These are phyloP conservation scores for Gulo gulo DNA, from an alignment of 2,113 vertebrate genomes.

Conservation along the genomic window DNA sequence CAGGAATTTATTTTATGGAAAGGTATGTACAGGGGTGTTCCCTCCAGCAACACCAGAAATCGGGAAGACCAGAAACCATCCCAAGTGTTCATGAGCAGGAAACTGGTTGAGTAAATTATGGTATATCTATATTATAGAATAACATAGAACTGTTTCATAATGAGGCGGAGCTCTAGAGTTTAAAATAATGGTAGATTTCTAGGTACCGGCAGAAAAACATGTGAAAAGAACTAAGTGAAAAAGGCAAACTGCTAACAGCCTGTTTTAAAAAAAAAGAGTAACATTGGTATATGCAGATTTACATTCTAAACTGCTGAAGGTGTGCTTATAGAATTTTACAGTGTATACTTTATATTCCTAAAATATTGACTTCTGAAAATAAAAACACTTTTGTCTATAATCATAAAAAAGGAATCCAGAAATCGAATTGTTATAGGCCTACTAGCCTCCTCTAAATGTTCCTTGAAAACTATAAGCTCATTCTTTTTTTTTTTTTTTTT, in stretches of 20 bases:
- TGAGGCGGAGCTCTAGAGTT: neutral
- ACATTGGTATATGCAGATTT: neutral
- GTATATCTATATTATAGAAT: neutral
- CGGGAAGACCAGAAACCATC: slow-evolving; percentile 16
- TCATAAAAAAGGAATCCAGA: neutral
- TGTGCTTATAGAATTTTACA: neutral
- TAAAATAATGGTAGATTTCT: slow-evolving; percentile 17
- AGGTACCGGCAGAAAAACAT: neutral
- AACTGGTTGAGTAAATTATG: slow-evolving; percentile 18
- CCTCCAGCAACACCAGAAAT: neutral
- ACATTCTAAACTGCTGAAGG: neutral
- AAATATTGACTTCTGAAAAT: neutral
- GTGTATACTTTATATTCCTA: neutral
- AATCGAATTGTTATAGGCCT: neutral
- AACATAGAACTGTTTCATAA: neutral
- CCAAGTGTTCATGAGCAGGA: slow-evolving; percentile 21
- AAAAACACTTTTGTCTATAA: neutral
- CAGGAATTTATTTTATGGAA: slow-evolving; percentile 40
- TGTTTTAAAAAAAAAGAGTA: neutral
- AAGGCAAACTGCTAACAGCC: neutral
- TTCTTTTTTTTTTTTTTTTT: neutral
- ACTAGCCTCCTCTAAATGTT: neutral
- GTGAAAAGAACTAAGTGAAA: neutral
- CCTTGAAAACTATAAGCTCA: neutral
- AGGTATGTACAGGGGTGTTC: neutral